These are phyloP conservation scores for Platypus cylindrus DNA, from an alignment of 2,888 invertebrate genomes.

Conservation along the genomic window DNA sequence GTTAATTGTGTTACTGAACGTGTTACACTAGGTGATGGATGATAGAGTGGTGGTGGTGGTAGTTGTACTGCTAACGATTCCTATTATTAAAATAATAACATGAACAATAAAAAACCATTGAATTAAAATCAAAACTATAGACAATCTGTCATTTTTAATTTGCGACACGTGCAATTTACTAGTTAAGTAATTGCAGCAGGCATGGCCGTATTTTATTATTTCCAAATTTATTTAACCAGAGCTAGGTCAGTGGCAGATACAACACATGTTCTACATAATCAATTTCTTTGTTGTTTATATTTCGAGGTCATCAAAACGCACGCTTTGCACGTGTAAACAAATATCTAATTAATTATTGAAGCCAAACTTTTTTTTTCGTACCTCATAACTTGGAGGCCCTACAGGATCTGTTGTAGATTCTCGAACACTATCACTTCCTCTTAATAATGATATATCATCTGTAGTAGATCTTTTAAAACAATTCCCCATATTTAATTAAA, in stretches of 20 bases:
- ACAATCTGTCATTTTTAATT: no score
- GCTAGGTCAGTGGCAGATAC: no score
- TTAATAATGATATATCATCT: slow-evolving; percentile 50
- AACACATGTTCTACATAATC: no score
- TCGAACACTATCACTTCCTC: slow-evolving; percentile 44
- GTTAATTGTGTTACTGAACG: slow-evolving; percentile 51
- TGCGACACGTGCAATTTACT: no score
- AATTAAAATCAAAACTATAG: no score
- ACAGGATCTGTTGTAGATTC: slow-evolving; percentile 47
- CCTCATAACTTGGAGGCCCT: slow-evolving; percentile 45
- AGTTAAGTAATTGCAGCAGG: no score
- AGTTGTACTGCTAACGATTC: slow-evolving; percentile 35
- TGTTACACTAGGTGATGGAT: slow-evolving; percentile 52
- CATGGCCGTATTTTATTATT: no score
- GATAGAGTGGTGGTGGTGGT: slow-evolving; percentile 50
- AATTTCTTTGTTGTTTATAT: no score
- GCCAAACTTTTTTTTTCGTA: slow-evolving; percentile 15
- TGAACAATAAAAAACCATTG: no score
- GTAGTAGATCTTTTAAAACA: slow-evolving; percentile 53
- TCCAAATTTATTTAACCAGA: no score
- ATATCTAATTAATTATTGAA: background rate
- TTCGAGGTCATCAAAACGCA: no score
- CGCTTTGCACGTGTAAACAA: no score
- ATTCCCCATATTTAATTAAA: slow-evolving; percentile 55
- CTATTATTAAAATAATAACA: slow-evolving; percentile 21